Evolutionary conservation across 2,888 invertebrate genomes (phyloP).

Genomic region (Sericinus montela): DNA sequence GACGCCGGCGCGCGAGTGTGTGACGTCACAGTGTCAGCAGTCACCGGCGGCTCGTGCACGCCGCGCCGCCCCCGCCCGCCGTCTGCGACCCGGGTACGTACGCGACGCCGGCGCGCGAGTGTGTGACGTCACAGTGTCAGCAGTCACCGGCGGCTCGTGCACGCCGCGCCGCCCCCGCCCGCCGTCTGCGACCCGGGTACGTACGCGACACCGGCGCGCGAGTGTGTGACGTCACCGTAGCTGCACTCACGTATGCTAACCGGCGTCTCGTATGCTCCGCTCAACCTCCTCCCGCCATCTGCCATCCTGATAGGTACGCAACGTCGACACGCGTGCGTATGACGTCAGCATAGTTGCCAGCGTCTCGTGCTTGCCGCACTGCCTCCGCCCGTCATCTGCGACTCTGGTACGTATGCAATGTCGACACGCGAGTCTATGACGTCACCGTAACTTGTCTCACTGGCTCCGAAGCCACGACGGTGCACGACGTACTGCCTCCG

Average conservation of each 20-base stretch:
- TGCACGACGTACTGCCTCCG: constrained; percentile 81
- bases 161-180: constrained; percentile 73
- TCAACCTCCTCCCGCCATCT: constrained; percentile 63
- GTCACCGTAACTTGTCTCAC: too few species aligned
- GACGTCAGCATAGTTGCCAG: too few species aligned
- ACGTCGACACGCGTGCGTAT: constrained; percentile 41
- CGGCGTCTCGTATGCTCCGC: constrained; percentile 76
- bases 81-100: constrained; percentile 79
- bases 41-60: constrained; percentile 76
- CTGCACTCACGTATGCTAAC: too few species aligned
- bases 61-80: constrained; percentile 70
- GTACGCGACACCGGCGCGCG: constrained; percentile 78
- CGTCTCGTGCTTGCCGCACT: constrained; percentile 84
- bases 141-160: constrained; percentile 79
- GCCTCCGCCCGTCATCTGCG: constrained; percentile 68
- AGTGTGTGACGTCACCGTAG: constrained; percentile 79
- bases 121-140: constrained; percentile 81
- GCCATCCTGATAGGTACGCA: constrained; percentile 81
- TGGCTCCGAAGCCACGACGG: constrained; percentile 79
- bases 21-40: constrained; percentile 84
- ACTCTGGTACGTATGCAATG: constrained; percentile 33
- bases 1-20: constrained; percentile 51
- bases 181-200: constrained; percentile 74
- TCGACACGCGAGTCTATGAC: constrained; percentile 85
- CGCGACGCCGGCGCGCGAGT: constrained; percentile 65